A percentile compares a stretch with the other conserved stretches of the same genome.
These are phyloP conservation scores for Leptothorax acervorum DNA, from an alignment of 2,888 invertebrate species.

Conservation along the genomic window DNA sequence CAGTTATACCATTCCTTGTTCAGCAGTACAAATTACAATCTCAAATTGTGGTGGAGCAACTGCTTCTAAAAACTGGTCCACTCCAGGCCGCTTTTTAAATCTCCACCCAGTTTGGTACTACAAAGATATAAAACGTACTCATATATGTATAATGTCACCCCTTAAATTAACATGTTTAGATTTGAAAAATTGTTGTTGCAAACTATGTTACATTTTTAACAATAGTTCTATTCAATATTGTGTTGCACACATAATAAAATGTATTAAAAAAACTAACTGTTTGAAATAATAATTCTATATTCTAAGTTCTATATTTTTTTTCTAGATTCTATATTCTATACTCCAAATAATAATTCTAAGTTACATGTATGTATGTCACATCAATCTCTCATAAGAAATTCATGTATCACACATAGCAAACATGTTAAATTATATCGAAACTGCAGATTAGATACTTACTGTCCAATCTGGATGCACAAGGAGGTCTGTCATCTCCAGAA, in stretches of 20 bases:
- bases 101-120: constrained; percentile 98
- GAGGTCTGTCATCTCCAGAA: constrained; percentile 98
- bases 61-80: constrained; percentile 97
- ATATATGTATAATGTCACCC: constrained; percentile 21
- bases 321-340: not conserved
- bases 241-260: not conserved
- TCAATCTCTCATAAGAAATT: not conserved
- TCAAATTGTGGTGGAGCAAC: constrained; percentile 96
- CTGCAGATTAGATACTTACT: constrained; percentile 83
- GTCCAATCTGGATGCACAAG: constrained; percentile 99
- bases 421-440: not conserved
- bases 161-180: not conserved
- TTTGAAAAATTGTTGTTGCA: not conserved
- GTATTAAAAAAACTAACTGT: not conserved
- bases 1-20: constrained; percentile 92
- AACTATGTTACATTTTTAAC: not conserved
- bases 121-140: constrained; percentile 46
- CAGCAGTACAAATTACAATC: constrained; percentile 98
- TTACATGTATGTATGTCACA: not conserved
- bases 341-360: not conserved
- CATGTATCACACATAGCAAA: not conserved
- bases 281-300: not conserved
- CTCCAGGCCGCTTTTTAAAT: constrained; percentile 98
- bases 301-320: not conserved
- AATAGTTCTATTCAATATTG: not conserved